Conservation (phyloP, 1,140 invertebrate genomes). For the Melitaea cinxia region DNA sequence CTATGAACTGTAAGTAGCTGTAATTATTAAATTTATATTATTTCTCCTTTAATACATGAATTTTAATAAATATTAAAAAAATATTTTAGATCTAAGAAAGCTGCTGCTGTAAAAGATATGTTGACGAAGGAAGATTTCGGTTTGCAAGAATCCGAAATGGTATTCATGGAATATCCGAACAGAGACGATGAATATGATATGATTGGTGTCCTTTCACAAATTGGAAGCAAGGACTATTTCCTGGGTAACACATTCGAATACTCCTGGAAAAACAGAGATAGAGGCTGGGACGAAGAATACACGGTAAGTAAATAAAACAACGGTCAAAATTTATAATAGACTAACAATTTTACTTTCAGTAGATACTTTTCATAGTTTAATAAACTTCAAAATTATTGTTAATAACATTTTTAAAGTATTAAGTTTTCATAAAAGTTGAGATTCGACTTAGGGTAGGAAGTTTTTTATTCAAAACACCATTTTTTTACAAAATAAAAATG, state of each 20-base stretch:
- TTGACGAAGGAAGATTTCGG: slow-evolving; percentile 82
- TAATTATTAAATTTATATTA: too few relatives aligned
- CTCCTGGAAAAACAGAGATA: slow-evolving; percentile 59
- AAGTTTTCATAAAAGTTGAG: too few relatives aligned
- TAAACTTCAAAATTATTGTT: too few relatives aligned
- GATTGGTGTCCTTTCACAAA: slow-evolving; percentile 60
- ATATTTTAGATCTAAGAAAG: slow-evolving; percentile 78
- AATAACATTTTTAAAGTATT: too few relatives aligned
- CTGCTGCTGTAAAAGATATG: slow-evolving; percentile 80
- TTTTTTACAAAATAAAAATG: too few relatives aligned
- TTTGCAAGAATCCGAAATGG: slow-evolving; percentile 78
- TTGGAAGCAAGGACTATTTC: slow-evolving; percentile 82
- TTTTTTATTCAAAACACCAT: too few relatives aligned
- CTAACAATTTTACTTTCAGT: too few relatives aligned
- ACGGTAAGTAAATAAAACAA: too few relatives aligned
- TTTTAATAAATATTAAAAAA: neutral
- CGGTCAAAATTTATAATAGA: too few relatives aligned
- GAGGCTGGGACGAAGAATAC: slow-evolving; percentile 75
- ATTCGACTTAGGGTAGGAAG: too few relatives aligned
- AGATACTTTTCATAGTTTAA: too few relatives aligned
- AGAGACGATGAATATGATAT: slow-evolving; percentile 76
- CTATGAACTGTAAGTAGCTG: slow-evolving; percentile 81
- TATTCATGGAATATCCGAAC: slow-evolving; percentile 63
- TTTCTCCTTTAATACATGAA: too few relatives aligned
- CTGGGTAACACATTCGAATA: slow-evolving; percentile 78